A percentile compares a stretch with the other conserved stretches of the same genome.
Evolutionary conservation across 2,888 invertebrate species (phyloP).

Genomic region (Drosophila lutescens): DNA sequence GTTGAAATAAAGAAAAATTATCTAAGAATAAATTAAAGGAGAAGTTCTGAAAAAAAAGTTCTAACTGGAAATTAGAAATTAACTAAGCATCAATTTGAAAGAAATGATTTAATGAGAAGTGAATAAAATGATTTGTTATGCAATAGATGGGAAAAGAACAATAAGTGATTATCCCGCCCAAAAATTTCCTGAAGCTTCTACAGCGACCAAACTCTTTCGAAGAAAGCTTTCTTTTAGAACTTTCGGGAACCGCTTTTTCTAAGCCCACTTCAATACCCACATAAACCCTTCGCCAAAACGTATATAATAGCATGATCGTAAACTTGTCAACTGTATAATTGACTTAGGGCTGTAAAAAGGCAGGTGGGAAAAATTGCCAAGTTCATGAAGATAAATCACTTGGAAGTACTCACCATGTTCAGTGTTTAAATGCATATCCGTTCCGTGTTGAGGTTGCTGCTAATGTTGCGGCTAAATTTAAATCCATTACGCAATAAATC

Average conservation of each 20-base stretch:
- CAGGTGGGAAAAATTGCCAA: not conserved
- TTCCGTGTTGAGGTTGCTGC: constrained; percentile 46
- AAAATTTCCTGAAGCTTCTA: constrained; percentile 7
- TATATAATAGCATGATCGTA: not conserved
- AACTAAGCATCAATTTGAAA: constrained; percentile 18
- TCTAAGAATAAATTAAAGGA: constrained; percentile 31
- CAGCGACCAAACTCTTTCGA: not conserved
- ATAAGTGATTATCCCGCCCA: not conserved
- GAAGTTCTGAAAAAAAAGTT: constrained; percentile 16
- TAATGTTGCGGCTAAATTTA: constrained; percentile 63
- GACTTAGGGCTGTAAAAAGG: constrained; percentile 1
- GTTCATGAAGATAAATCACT: constrained; percentile 15
- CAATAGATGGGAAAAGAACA: constrained; percentile 7
- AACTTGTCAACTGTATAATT: constrained; percentile 3
- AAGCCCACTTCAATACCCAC: not conserved
- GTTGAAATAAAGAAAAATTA: constrained; percentile 38
- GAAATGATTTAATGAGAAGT: constrained; percentile 20
- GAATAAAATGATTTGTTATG: constrained; percentile 8
- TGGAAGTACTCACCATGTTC: constrained; percentile 60
- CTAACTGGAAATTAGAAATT: constrained; percentile 36
- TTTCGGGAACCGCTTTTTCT: constrained; percentile 45
- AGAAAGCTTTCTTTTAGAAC: constrained; percentile 52
- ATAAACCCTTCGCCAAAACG: not conserved
- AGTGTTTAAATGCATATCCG: constrained; percentile 70
- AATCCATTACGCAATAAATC: constrained; percentile 74